phyloP scores from a whole-genome alignment of 2,888 invertebrate species.

The Troilus luridus region DNA sequence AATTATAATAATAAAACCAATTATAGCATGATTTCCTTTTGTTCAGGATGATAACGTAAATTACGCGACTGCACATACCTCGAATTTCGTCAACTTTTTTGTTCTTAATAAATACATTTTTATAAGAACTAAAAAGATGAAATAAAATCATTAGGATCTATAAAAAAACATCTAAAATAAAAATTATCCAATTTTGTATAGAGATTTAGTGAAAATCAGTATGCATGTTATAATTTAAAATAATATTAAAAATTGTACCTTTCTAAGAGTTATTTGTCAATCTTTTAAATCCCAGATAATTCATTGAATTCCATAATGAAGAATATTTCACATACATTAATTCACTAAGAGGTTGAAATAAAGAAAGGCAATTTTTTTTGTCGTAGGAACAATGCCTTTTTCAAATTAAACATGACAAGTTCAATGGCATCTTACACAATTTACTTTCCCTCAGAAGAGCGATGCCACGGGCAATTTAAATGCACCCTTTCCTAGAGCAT shows the following conservation, averaged over 20 bases:
- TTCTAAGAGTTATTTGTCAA: not conserved
- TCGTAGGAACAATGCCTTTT: not conserved
- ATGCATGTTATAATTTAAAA: too few species aligned
- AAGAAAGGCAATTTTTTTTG: not conserved
- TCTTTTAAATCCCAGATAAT: not conserved
- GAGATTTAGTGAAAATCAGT: not conserved
- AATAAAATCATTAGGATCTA: too few species aligned
- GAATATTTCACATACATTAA: not conserved
- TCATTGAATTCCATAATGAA: not conserved
- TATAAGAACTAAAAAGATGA: too few species aligned
- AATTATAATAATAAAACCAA: too few species aligned
- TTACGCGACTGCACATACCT: too few species aligned
- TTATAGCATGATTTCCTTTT: too few species aligned
- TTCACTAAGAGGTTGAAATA: not conserved
- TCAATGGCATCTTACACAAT: not conserved
- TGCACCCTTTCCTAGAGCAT: not conserved
- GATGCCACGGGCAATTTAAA: conserved; percentile 1
- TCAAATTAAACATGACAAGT: not conserved
- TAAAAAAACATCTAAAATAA: too few species aligned
- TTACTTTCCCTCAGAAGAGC: not conserved
- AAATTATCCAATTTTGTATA: too few species aligned
- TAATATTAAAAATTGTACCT: too few species aligned
- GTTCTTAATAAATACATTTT: too few species aligned
- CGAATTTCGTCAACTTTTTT: too few species aligned
- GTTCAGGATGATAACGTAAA: too few species aligned